phyloP scores from a whole-genome alignment of 2,113 vertebrate genomes.

The Mobula hypostoma region DNA sequence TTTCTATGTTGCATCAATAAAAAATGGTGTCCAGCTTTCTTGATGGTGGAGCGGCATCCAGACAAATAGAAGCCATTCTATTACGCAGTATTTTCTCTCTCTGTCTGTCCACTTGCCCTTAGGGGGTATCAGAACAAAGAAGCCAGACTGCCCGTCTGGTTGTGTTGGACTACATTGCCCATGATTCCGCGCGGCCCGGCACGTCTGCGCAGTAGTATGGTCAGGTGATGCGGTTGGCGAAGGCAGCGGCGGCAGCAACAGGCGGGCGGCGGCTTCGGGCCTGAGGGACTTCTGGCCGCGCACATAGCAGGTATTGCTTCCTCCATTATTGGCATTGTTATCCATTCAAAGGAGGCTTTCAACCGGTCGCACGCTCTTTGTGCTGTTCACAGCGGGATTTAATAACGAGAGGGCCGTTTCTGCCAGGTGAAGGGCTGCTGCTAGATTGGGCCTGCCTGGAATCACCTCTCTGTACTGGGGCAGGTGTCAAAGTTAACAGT shows the following conservation, averaged over 20 bases:
- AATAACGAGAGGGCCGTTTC: neutral
- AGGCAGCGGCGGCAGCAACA: neutral
- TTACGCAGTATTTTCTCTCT: too few species aligned
- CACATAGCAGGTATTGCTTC: neutral
- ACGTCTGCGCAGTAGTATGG: neutral
- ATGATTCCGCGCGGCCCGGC: neutral
- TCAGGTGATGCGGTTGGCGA: slow-evolving; percentile 9
- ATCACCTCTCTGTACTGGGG: neutral
- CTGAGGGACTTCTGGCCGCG: neutral
- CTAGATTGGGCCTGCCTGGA: neutral
- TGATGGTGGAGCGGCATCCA: too few species aligned
- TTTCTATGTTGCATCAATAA: too few species aligned
- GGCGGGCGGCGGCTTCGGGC: neutral
- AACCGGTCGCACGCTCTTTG: too few species aligned
- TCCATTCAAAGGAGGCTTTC: neutral
- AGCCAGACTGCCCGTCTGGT: too few species aligned
- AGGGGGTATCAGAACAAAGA: too few species aligned
- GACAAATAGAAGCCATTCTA: too few species aligned
- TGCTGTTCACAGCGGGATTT: too few species aligned
- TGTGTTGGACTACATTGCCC: neutral
- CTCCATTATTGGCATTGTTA: neutral
- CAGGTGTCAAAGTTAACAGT: slow-evolving; percentile 21
- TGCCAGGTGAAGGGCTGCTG: neutral
- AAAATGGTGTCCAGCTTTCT: too few species aligned
- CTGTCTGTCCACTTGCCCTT: too few species aligned